phyloP scores from a whole-genome alignment of 2,113 vertebrate species.

The Xiphophorus couchianus region DNA sequence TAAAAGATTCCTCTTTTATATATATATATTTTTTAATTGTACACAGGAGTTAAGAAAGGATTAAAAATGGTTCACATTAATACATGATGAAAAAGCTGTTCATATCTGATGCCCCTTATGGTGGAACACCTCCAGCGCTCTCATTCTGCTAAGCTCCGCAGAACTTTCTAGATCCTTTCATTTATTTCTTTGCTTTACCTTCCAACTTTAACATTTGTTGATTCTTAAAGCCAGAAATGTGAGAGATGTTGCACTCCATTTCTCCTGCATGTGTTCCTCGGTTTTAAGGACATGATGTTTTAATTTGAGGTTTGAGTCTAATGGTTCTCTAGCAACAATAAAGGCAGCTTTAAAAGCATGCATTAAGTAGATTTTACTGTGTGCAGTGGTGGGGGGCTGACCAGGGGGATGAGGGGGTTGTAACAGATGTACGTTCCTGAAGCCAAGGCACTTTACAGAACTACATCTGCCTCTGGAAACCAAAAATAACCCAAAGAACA shows the following conservation, averaged over 20 bases:
- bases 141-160: neutral
- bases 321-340: neutral
- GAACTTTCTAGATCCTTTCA: neutral
- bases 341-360: neutral
- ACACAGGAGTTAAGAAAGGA: neutral
- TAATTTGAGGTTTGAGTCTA: neutral
- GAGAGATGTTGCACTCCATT: neutral
- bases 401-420: no score
- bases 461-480: neutral
- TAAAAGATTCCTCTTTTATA: no score
- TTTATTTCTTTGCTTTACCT: neutral
- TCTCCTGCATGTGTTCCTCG: neutral
- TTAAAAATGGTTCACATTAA: neutral
- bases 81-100: neutral
- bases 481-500: neutral
- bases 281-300: neutral
- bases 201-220: neutral
- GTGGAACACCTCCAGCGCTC: neutral
- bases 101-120: neutral
- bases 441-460: neutral
- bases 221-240: neutral
- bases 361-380: slow-evolving; percentile 2
- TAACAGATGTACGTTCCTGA: neutral
- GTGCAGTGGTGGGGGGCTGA: neutral
- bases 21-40: no score